Evolutionary conservation across 2,888 invertebrate species (phyloP).

Genomic region (Leptarthrus brevirostris): DNA sequence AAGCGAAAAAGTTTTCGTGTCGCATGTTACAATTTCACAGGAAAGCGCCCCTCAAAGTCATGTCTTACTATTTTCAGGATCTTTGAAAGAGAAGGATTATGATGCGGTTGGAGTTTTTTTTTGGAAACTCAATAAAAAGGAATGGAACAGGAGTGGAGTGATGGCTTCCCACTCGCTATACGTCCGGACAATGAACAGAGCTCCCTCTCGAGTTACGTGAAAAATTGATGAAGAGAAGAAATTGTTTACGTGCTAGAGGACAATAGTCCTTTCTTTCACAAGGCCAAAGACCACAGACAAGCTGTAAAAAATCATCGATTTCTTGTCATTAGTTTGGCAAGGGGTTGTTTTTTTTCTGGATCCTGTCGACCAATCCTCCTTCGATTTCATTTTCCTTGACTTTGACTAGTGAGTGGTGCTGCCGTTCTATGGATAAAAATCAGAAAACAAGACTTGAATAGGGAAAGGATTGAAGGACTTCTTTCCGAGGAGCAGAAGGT

Average conservation of each 20-base stretch:
- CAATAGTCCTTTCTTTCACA: constrained; percentile 27
- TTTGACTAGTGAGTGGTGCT: background rate
- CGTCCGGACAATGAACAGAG: background rate
- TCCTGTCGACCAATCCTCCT: background rate
- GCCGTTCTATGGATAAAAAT: constrained; percentile 7
- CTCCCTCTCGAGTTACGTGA: constrained; percentile 1
- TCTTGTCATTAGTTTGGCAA: constrained; percentile 39
- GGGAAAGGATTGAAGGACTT: constrained; percentile 10
- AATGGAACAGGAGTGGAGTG: background rate
- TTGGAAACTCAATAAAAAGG: constrained; percentile 15
- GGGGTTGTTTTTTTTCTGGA: background rate
- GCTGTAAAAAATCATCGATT: constrained; percentile 33
- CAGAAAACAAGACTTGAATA: background rate
- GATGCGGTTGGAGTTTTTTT: constrained; percentile 32
- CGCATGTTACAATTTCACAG: constrained; percentile 41
- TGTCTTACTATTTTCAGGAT: constrained; percentile 30
- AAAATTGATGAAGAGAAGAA: constrained; percentile 19
- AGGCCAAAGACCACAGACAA: constrained; percentile 29
- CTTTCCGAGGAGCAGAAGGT: background rate
- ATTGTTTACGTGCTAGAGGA: constrained; percentile 41
- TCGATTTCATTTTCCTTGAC: constrained; percentile 26
- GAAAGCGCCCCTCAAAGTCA: constrained; percentile 14
- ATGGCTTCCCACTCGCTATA: too few species aligned
- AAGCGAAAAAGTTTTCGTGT: constrained; percentile 39
- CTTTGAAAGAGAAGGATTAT: constrained; percentile 17